phyloP scores from a whole-genome alignment of 2,113 vertebrate species.

The Callipepla californica region DNA sequence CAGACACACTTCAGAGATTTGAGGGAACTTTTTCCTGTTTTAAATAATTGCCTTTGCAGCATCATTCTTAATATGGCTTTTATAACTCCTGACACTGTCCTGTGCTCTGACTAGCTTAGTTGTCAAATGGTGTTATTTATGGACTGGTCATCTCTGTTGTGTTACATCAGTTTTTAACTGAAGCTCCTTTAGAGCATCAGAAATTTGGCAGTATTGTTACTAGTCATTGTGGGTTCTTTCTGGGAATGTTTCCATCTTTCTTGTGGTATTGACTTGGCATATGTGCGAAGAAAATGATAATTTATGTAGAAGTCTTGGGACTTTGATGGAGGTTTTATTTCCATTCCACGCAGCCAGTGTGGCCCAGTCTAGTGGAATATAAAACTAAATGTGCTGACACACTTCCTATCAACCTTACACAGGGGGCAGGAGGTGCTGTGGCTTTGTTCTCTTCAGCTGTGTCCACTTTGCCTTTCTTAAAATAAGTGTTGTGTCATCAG shows the following conservation, averaged over 20 bases:
- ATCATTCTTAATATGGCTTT: neutral
- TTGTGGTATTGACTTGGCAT: neutral
- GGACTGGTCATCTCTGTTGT: neutral
- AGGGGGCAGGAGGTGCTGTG: neutral
- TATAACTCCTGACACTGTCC: neutral
- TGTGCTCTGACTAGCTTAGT: neutral
- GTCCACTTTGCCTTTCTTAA: neutral
- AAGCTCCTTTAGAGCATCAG: neutral
- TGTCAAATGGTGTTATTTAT: neutral
- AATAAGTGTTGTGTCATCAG: neutral
- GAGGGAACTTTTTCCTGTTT: neutral
- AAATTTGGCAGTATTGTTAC: neutral
- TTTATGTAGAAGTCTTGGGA: neutral
- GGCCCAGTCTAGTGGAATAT: neutral
- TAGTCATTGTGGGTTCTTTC: neutral
- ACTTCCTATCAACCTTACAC: neutral
- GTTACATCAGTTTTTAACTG: neutral
- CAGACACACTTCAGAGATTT: neutral
- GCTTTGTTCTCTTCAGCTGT: neutral
- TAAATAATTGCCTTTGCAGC: neutral
- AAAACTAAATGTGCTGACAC: neutral
- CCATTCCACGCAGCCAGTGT: neutral
- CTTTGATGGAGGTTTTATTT: neutral
- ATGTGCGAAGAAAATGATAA: rapidly evolving
- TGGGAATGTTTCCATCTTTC: neutral